These are phyloP conservation scores for Megalurothrips usitatus DNA, from an alignment of 2,888 invertebrate species.

Conservation along the genomic window DNA sequence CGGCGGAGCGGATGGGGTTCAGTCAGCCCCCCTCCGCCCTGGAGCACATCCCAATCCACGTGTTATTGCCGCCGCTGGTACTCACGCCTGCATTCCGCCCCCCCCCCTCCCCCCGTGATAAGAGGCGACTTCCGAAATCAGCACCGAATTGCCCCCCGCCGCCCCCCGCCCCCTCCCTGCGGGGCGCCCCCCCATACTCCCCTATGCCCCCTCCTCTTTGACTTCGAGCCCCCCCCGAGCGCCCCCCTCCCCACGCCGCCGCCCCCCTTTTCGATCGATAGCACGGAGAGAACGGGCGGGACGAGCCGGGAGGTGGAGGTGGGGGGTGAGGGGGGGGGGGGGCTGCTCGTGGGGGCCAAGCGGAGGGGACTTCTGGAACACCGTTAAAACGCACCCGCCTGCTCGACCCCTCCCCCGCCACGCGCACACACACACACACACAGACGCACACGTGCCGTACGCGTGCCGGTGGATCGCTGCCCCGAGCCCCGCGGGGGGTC, in stretches of 20 bases:
- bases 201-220: background rate
- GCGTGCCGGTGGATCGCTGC: background rate
- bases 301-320: background rate
- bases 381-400: background rate
- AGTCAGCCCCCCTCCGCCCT: background rate
- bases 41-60: background rate
- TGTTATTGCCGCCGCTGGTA: background rate
- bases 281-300: background rate
- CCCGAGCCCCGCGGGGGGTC: no score
- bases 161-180: background rate
- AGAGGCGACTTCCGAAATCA: constrained; percentile 9
- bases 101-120: background rate
- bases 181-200: background rate
- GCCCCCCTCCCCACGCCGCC: background rate
- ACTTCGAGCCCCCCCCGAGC: background rate
- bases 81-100: background rate
- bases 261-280: constrained; percentile 16
- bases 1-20: no score
- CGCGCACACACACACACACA: no score
- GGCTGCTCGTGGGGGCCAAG: background rate
- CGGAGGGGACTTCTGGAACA: background rate
- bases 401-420: background rate
- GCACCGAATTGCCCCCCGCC: background rate
- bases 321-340: background rate
- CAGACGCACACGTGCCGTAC: background rate